phyloP scores from a whole-genome alignment of 2,113 vertebrate genomes.

The Micronycteris hirsuta region DNA sequence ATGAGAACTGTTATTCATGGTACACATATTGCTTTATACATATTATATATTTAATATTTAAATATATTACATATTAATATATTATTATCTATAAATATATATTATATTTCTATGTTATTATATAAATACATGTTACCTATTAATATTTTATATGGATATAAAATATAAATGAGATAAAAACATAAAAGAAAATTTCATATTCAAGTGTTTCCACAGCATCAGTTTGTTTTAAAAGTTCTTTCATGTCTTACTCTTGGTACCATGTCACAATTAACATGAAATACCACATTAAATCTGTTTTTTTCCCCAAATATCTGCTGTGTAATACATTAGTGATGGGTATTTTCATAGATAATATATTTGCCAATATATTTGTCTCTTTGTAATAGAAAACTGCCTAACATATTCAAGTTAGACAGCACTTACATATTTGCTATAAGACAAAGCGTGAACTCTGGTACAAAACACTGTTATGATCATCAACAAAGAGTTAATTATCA shows the following conservation, averaged over 20 bases:
- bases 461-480: neutral
- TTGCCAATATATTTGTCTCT: neutral
- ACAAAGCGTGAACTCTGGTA: neutral
- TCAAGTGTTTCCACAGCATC: neutral
- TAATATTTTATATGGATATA: neutral
- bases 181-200: neutral
- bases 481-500: neutral
- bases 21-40: neutral
- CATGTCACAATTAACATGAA: neutral
- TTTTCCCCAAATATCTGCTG: neutral
- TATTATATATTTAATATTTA: neutral
- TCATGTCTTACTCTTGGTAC: constrained; percentile 23
- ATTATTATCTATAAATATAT: neutral
- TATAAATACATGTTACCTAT: neutral
- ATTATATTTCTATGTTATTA: neutral
- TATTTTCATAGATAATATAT: neutral
- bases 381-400: neutral
- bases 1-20: neutral
- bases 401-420: neutral
- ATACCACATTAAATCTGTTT: neutral
- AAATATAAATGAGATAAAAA: constrained; percentile 21
- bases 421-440: neutral
- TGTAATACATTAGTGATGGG: neutral
- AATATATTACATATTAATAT: neutral
- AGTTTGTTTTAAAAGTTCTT: neutral